A percentile compares a stretch with the other conserved stretches of the same genome.
phyloP scores from a whole-genome alignment of 1,140 invertebrate genomes.

The Bradysia coprophila region DNA sequence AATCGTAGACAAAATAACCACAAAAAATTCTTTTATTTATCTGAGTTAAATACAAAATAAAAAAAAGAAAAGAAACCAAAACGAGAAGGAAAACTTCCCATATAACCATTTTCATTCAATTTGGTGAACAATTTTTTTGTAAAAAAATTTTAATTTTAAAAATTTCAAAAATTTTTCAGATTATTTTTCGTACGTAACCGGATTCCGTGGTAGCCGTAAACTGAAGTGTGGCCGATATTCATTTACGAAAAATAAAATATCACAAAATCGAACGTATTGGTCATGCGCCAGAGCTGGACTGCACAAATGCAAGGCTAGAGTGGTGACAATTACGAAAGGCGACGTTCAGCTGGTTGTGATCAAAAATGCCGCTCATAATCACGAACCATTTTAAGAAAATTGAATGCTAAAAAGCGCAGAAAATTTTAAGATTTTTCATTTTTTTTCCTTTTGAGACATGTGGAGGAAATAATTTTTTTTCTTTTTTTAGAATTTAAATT shows the following conservation, averaged over 20 bases:
- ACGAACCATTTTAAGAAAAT: slow-evolving; percentile 19
- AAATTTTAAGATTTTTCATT: not conserved
- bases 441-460: not conserved
- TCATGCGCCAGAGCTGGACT: slow-evolving; percentile 21
- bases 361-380: slow-evolving; percentile 21
- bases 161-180: slow-evolving; percentile 4
- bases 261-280: slow-evolving; percentile 20
- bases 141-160: too few species aligned
- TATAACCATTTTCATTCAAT: too few species aligned
- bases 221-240: slow-evolving; percentile 20
- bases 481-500: too few species aligned
- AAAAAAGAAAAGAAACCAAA: too few species aligned
- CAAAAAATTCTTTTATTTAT: too few species aligned
- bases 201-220: slow-evolving; percentile 22
- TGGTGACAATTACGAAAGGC: slow-evolving; percentile 17
- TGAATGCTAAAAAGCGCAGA: not conserved
- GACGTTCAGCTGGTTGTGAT: slow-evolving; percentile 15
- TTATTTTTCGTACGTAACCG: slow-evolving; percentile 19
- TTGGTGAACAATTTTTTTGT: too few species aligned
- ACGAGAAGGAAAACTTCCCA: too few species aligned
- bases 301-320: slow-evolving; percentile 22
- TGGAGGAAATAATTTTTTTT: slow-evolving; percentile 2
- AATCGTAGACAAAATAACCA: too few species aligned
- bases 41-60: too few species aligned
- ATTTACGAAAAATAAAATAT: slow-evolving; percentile 20